These are phyloP conservation scores for Takifugu rubripes DNA, from an alignment of 2,797 vertebrate genomes.

Conservation along the genomic window DNA sequence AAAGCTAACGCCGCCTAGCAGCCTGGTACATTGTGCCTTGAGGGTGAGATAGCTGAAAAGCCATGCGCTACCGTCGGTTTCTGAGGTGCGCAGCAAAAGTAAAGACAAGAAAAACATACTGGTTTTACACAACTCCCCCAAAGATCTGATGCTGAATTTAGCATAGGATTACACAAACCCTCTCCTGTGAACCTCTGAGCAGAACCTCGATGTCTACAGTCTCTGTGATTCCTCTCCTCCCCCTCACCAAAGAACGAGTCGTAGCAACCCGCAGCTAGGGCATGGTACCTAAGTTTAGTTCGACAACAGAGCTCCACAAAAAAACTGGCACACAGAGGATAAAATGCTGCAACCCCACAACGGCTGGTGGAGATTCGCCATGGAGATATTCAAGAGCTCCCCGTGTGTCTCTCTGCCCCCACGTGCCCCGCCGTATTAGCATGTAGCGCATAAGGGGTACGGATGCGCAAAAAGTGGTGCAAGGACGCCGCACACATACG, in stretches of 20 bases:
- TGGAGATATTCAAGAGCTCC: constrained; percentile 39
- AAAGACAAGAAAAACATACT: constrained; percentile 73
- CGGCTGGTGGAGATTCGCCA: constrained; percentile 47
- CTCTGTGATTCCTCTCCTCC: constrained; percentile 69
- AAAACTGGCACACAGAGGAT: constrained; percentile 46
- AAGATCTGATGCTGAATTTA: constrained; percentile 80
- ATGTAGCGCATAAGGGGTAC: constrained; percentile 27
- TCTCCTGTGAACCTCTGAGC: constrained; percentile 67
- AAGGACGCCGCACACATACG: constrained; percentile 2
- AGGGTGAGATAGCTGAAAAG: constrained; percentile 75
- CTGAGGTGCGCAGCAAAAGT: constrained; percentile 70
- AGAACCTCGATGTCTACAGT: constrained; percentile 65
- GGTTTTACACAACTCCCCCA: constrained; percentile 72
- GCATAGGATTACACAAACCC: constrained; percentile 77
- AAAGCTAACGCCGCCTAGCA: constrained; percentile 72
- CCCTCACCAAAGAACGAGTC: constrained; percentile 58
- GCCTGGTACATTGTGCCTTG: constrained; percentile 77
- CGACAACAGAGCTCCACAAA: constrained; percentile 54
- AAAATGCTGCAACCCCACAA: constrained; percentile 42
- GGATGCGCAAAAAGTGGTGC: constrained; percentile 1
- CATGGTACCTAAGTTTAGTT: constrained; percentile 71
- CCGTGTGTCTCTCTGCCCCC: too few relatives aligned
- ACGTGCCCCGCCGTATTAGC: constrained; percentile 40
- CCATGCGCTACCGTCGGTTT: constrained; percentile 74
- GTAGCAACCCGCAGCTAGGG: constrained; percentile 67